These are phyloP conservation scores for Sympetrum striolatum DNA, from an alignment of 2,888 invertebrate genomes.

Conservation along the genomic window DNA sequence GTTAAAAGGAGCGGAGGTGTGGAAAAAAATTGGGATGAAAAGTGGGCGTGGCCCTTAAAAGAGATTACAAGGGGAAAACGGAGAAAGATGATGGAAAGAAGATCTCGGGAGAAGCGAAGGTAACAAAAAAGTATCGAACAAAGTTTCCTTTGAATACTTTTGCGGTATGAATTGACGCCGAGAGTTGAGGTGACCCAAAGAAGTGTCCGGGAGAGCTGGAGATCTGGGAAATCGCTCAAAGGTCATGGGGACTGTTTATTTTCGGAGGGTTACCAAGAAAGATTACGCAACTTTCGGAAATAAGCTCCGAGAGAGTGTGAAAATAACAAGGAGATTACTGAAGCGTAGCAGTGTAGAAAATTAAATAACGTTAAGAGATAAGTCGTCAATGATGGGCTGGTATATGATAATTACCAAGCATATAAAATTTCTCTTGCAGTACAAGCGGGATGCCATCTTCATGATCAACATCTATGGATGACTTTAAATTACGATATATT, in stretches of 20 bases:
- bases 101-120: not conserved
- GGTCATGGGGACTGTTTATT: not conserved
- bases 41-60: not conserved
- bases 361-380: too few relatives aligned
- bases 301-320: too few relatives aligned
- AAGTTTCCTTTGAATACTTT: not conserved
- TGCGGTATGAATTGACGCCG: constrained; percentile 6
- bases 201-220: not conserved
- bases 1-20: not conserved
- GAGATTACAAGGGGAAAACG: not conserved
- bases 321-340: too few relatives aligned
- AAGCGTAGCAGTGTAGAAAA: too few relatives aligned
- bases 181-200: not conserved
- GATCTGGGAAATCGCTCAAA: not conserved
- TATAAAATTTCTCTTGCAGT: too few relatives aligned
- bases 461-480: too few relatives aligned
- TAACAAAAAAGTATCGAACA: not conserved
- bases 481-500: too few relatives aligned
- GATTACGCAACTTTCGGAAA: too few relatives aligned
- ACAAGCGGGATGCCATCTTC: too few relatives aligned
- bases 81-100: not conserved
- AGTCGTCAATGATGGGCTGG: too few relatives aligned
- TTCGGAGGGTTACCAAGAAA: not conserved
- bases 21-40: constrained; percentile 20
- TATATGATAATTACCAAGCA: too few relatives aligned